Percentiles rank a stretch among this genome's conserved stretches.
Evolutionary conservation across 1,140 invertebrate species (phyloP).

Genomic region (Mya arenaria): DNA sequence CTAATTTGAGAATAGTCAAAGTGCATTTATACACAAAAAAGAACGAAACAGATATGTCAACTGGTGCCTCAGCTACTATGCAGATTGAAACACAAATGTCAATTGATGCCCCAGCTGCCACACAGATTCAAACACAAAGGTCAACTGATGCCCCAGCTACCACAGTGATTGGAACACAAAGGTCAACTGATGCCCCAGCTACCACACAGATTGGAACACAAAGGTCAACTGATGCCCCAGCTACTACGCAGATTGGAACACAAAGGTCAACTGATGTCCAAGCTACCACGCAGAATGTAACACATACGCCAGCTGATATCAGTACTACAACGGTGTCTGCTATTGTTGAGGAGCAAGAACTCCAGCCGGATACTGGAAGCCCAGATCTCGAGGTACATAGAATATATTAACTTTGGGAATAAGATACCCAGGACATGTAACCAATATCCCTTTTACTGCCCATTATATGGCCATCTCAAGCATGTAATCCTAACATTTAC

Average conservation of each 20-base stretch:
- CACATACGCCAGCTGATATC: slow-evolving; percentile 14
- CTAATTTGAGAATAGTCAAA: slow-evolving; percentile 18
- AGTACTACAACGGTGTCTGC: slow-evolving; percentile 11
- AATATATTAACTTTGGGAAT: slow-evolving; percentile 8
- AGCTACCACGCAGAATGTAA: slow-evolving; percentile 1
- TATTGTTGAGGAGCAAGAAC: slow-evolving; percentile 3
- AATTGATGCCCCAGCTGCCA: not conserved
- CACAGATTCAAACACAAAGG: slow-evolving; percentile 8
- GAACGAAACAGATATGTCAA: slow-evolving; percentile 13
- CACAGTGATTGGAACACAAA: not conserved
- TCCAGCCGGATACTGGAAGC: slow-evolving; percentile 12
- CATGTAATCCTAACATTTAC: slow-evolving; percentile 16
- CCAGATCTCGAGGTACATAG: slow-evolving; percentile 14
- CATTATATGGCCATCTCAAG: slow-evolving; percentile 14
- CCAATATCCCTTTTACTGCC: slow-evolving; percentile 10
- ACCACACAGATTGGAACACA: slow-evolving; percentile 4
- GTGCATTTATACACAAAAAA: slow-evolving; percentile 16
- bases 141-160: slow-evolving; percentile 8
- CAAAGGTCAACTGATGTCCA: slow-evolving; percentile 18
- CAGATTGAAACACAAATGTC: slow-evolving; percentile 14
- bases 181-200: slow-evolving; percentile 1
- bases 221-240: slow-evolving; percentile 8
- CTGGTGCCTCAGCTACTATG: slow-evolving; percentile 7
- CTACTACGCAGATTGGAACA: slow-evolving; percentile 14
- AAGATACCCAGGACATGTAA: slow-evolving; percentile 10